These are phyloP conservation scores for Branchinecta lindahli DNA, from an alignment of 1,140 invertebrate species.

Conservation along the genomic window DNA sequence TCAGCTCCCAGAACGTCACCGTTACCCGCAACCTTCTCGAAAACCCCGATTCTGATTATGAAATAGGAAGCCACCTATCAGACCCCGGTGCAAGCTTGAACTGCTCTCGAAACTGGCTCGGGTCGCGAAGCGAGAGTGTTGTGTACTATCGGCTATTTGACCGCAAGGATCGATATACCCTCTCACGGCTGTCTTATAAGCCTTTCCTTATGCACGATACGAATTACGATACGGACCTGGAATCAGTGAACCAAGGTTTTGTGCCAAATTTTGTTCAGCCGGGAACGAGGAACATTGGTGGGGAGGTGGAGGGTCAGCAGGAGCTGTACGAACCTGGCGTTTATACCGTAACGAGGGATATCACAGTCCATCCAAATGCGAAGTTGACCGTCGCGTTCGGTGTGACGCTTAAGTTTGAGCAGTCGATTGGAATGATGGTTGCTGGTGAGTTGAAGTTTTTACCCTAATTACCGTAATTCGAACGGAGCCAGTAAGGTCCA, in stretches of 20 bases:
- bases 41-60: conserved; percentile 75
- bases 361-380: conserved; percentile 73
- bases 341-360: conserved; percentile 70
- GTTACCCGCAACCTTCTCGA: conserved; percentile 82
- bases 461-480: conserved; percentile 19
- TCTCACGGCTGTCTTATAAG: conserved; percentile 69
- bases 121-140: conserved; percentile 52
- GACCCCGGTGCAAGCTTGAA: conserved; percentile 88
- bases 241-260: conserved; percentile 49
- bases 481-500: no score
- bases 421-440: conserved; percentile 86
- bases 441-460: conserved; percentile 59
- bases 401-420: conserved; percentile 64
- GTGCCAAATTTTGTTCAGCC: conserved; percentile 55
- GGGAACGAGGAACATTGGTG: conserved; percentile 54
- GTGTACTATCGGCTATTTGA: conserved; percentile 62
- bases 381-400: conserved; percentile 70
- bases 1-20: conserved; percentile 68
- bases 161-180: conserved; percentile 75
- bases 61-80: conserved; percentile 84
- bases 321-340: conserved; percentile 45
- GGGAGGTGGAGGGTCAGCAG: conserved; percentile 74
- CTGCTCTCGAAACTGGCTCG: conserved; percentile 87
- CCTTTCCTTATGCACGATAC: conserved; percentile 69
- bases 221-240: conserved; percentile 61